Conservation (phyloP, 2,888 invertebrate genomes). For the Gandaritis pyraliata region DNA sequence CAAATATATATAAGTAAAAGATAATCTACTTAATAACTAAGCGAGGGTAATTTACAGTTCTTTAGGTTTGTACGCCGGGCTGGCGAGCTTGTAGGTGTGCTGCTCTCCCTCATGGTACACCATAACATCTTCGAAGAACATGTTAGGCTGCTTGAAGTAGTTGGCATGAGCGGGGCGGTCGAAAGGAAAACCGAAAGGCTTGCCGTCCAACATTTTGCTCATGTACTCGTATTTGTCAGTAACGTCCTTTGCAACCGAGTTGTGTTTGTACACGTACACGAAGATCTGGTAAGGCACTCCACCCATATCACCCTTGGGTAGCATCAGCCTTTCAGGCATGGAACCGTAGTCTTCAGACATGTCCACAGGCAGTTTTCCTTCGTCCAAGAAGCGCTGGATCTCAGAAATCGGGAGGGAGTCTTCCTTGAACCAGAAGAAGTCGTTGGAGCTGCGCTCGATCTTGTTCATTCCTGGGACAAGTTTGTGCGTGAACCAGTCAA, state of each 20-base stretch:
- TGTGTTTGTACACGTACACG: constrained; percentile 85
- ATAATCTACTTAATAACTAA: constrained; percentile 7
- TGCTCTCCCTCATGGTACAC: constrained; percentile 79
- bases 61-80: constrained; percentile 25
- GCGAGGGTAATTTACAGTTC: constrained; percentile 15
- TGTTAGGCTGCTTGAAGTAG: constrained; percentile 83
- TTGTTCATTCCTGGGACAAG: constrained; percentile 86
- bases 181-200: constrained; percentile 84
- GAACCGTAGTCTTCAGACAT: constrained; percentile 82
- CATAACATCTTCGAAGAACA: constrained; percentile 84
- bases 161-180: constrained; percentile 74
- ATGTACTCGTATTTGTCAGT: constrained; percentile 32
- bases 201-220: constrained; percentile 67
- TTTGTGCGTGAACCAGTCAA: constrained; percentile 85
- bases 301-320: constrained; percentile 88
- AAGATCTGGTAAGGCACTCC: constrained; percentile 88
- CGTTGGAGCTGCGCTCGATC: constrained; percentile 86
- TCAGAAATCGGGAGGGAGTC: constrained; percentile 86
- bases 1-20: constrained; percentile 16
- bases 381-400: constrained; percentile 84
- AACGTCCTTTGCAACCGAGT: constrained; percentile 64
- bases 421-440: constrained; percentile 85
- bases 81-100: constrained; percentile 54
- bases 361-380: constrained; percentile 80
- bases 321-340: constrained; percentile 87